Base-by-base conservation (phyloP, 1,140 invertebrate species). In the Archivesica marissinica region DNA sequence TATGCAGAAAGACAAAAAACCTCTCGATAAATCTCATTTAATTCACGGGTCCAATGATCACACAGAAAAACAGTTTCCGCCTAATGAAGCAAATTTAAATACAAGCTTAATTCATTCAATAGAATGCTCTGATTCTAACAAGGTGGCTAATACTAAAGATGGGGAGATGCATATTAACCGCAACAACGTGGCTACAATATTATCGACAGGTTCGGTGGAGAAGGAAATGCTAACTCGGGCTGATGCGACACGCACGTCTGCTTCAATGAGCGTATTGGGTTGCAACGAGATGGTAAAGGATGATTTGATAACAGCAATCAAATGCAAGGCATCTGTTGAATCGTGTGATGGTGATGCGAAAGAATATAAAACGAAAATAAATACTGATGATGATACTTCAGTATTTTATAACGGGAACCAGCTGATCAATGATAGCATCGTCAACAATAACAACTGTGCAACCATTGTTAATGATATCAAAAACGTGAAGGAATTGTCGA, bases 21-120 rank as follows among this genome's bases (percentile, higher is more conserved):
- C 9, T 68, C 6, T 20, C 28, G 50, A 76, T 2, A 56, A 50
- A 56, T 38, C 33, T 23, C 33, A 59, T 39, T 76, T 59, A 20
- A 13, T 33, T 15, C 23, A 56, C 1, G 33, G 38, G 47, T 59
- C 38, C 25, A 54, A 76, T 20, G 50, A 59, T 1, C 28, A 23
- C 17, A 25, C 47, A 25, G 9, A 7, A 52, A 30, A 6, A 6
- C 44, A 0, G 4, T 41, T 9, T 66, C n/a, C 47, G 23, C 17
- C 59, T 44, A 68, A 66, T 80, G 59, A 66, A 66, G 25, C 38
- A 28, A 30, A 61, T 66, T 52, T 35, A 25, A 44, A 61, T 35
- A 20, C 47, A 61, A 77, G 17, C 52, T 56, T 56, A 77, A 77
- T 41, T 41, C 47, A 25, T 23, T 39, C 75, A 35, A n/a, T 38